These are phyloP conservation scores for Schizaphis graminum DNA, from an alignment of 2,888 invertebrate species.

Conservation along the genomic window DNA sequence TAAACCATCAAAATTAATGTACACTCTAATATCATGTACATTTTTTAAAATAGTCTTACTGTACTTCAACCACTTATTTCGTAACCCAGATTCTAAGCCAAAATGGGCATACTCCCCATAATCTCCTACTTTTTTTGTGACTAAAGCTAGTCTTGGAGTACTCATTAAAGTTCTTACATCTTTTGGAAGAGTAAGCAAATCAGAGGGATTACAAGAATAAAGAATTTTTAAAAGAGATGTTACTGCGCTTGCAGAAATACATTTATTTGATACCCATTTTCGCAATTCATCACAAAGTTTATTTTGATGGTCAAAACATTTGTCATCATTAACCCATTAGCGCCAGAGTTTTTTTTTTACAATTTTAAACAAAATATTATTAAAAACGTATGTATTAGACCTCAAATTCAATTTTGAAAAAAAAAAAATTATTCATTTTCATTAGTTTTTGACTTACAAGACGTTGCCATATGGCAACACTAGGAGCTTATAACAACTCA, in stretches of 20 bases:
- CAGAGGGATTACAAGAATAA: not conserved
- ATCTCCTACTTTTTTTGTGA: conserved; percentile 10
- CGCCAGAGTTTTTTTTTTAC: too few species aligned
- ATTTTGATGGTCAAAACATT: not conserved
- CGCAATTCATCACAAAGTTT: not conserved
- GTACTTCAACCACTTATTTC: not conserved
- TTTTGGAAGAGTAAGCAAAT: not conserved
- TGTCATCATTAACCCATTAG: too few species aligned
- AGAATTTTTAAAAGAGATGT: not conserved
- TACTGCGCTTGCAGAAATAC: not conserved
- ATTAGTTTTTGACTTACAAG: too few species aligned
- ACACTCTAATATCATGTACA: not conserved
- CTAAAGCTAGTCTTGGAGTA: not conserved
- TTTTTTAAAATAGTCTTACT: too few species aligned
- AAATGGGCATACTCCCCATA: not conserved
- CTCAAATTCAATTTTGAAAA: too few species aligned
- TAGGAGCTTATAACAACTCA: too few species aligned
- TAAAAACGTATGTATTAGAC: too few species aligned
- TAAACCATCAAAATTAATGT: not conserved
- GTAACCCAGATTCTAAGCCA: not conserved
- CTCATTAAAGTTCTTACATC: not conserved
- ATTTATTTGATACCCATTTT: not conserved
- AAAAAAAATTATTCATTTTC: too few species aligned
- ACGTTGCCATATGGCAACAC: too few species aligned
- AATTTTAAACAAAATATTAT: too few species aligned